phyloP scores from a whole-genome alignment of 2,113 vertebrate species.

The Microcebus tavaratra region DNA sequence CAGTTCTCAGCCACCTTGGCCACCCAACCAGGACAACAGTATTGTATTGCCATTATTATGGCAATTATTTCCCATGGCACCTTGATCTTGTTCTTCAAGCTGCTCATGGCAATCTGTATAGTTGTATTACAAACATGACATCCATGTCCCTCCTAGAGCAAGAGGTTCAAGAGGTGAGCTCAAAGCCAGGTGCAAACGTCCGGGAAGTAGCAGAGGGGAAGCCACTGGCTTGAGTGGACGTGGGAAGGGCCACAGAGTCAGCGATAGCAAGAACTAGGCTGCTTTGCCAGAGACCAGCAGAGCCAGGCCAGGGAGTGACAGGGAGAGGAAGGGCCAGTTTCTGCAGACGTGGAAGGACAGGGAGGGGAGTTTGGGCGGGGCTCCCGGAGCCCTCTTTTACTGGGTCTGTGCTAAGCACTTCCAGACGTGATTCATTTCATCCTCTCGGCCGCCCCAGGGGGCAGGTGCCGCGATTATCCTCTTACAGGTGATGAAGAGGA shows the following conservation, averaged over 20 bases:
- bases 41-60: no score
- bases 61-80: not conserved
- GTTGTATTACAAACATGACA: not conserved
- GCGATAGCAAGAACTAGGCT: not conserved
- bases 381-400: not conserved
- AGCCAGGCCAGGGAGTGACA: not conserved
- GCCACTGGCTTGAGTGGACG: not conserved
- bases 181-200: not conserved
- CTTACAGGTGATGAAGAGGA: not conserved
- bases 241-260: not conserved
- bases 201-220: not conserved
- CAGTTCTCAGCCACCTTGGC: not conserved
- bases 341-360: not conserved
- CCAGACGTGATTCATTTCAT: slow-evolving; percentile 39
- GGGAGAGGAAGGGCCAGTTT: not conserved
- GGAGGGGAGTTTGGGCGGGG: slow-evolving; percentile 45
- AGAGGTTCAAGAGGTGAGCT: not conserved
- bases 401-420: not conserved
- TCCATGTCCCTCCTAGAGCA: not conserved
- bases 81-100: not conserved
- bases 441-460: not conserved
- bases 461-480: not conserved
- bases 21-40: not conserved
- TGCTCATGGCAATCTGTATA: not conserved
- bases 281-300: not conserved